A percentile compares a stretch with the other conserved stretches of the same genome.
Conservation (phyloP, 2,797 vertebrate genomes). For the Hypotaenidia philippensis region DNA sequence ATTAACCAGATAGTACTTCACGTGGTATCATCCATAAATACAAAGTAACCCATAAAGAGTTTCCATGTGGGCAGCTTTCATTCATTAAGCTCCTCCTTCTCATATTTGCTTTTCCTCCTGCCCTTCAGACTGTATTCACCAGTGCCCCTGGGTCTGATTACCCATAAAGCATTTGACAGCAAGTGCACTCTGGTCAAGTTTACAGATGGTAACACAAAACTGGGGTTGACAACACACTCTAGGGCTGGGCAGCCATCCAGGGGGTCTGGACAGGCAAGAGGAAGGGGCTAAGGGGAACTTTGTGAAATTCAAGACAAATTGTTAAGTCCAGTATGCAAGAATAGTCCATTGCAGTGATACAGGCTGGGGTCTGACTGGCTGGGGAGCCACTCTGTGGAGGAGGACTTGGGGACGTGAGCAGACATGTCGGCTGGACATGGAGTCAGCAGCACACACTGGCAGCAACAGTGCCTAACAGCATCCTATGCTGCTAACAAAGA, state of each 20-base stretch:
- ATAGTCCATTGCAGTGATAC: neutral
- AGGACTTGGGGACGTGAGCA: neutral
- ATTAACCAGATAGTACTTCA: neutral
- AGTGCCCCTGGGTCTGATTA: neutral
- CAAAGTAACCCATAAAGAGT: neutral
- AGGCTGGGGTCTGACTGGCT: neutral
- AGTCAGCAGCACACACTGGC: neutral
- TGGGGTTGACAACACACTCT: neutral
- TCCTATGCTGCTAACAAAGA: neutral
- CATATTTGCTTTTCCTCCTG: neutral
- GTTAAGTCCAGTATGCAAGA: neutral
- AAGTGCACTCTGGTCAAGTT: neutral
- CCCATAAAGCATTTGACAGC: neutral
- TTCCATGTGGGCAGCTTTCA: neutral
- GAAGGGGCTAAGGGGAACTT: neutral
- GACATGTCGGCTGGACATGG: rapidly evolving
- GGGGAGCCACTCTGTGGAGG: neutral
- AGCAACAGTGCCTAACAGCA: neutral
- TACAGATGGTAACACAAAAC: neutral
- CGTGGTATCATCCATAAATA: neutral
- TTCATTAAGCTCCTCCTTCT: neutral
- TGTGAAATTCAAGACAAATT: neutral
- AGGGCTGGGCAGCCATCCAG: neutral
- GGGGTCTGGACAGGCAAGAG: neutral
- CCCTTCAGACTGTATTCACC: neutral